phyloP scores from a whole-genome alignment of 1,140 invertebrate genomes.

The Danaus plexippus region DNA sequence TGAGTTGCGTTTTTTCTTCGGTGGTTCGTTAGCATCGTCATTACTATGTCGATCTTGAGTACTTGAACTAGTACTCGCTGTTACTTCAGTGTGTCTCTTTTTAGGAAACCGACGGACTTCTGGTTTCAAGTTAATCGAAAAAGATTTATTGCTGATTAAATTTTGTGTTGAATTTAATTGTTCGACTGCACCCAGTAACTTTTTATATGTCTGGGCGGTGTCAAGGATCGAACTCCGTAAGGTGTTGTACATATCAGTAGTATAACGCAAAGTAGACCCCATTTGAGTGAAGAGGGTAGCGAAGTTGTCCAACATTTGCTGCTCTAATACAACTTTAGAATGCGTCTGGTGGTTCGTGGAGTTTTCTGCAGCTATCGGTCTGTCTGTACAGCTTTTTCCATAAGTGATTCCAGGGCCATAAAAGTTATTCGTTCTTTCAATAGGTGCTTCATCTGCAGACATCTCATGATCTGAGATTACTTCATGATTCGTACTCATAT shows the following conservation, averaged over 20 bases:
- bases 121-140: too few relatives aligned
- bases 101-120: too few relatives aligned
- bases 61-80: too few relatives aligned
- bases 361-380: neutral
- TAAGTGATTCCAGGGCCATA: too few relatives aligned
- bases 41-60: too few relatives aligned
- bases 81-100: too few relatives aligned
- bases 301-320: constrained; percentile 6
- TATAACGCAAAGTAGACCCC: constrained; percentile 2
- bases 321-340: constrained; percentile 1
- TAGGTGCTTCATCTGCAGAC: too few relatives aligned
- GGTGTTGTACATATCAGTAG: constrained; percentile 5
- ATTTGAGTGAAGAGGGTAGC: constrained; percentile 9
- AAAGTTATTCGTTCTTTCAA: too few relatives aligned
- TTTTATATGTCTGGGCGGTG: neutral
- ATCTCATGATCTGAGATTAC: too few relatives aligned
- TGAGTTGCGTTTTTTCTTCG: too few relatives aligned
- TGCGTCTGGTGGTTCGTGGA: neutral
- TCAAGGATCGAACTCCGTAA: constrained; percentile 3
- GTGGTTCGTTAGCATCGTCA: too few relatives aligned
- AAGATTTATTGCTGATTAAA: neutral
- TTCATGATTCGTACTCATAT: neutral
- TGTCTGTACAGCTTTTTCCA: too few relatives aligned
- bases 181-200: constrained; percentile 3
- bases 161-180: constrained; percentile 4